These are phyloP conservation scores for Misgurnus anguillicaudatus DNA, from an alignment of 2,113 vertebrate genomes.

Conservation along the genomic window DNA sequence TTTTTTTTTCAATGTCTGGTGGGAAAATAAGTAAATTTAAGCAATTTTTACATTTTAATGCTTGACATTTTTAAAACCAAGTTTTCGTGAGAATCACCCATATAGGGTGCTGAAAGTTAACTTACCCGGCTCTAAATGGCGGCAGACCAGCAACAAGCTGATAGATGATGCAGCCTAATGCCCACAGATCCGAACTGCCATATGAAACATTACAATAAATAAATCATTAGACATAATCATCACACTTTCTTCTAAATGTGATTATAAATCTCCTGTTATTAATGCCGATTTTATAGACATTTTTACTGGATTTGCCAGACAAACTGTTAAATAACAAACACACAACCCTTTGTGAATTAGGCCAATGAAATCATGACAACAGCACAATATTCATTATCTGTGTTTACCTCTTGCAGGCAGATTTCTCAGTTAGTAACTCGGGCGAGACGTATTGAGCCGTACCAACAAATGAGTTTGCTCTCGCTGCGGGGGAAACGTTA, in stretches of 20 bases:
- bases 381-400: constrained; percentile 7
- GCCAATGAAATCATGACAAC: neutral
- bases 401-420: constrained; percentile 95
- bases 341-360: neutral
- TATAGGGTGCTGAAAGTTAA: constrained; percentile 21
- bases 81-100: too few species aligned
- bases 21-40: too few species aligned
- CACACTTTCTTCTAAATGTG: neutral
- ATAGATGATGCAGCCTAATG: constrained; percentile 97
- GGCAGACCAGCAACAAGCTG: constrained; percentile 97
- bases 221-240: neutral
- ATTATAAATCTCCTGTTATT: too few species aligned
- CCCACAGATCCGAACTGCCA: constrained; percentile 93
- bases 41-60: too few species aligned
- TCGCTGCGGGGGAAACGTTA: constrained; percentile 73
- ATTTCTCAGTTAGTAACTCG: constrained; percentile 97
- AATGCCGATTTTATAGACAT: neutral
- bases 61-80: too few species aligned
- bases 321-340: neutral
- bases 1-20: too few species aligned
- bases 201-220: neutral
- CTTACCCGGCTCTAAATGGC: constrained; percentile 97
- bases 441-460: constrained; percentile 98
- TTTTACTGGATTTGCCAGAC: neutral
- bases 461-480: constrained; percentile 98